A percentile compares a stretch with the other conserved stretches of the same genome.
These are phyloP conservation scores for Sceloporus tristichus DNA, from an alignment of 2,113 vertebrate species.

Conservation along the genomic window DNA sequence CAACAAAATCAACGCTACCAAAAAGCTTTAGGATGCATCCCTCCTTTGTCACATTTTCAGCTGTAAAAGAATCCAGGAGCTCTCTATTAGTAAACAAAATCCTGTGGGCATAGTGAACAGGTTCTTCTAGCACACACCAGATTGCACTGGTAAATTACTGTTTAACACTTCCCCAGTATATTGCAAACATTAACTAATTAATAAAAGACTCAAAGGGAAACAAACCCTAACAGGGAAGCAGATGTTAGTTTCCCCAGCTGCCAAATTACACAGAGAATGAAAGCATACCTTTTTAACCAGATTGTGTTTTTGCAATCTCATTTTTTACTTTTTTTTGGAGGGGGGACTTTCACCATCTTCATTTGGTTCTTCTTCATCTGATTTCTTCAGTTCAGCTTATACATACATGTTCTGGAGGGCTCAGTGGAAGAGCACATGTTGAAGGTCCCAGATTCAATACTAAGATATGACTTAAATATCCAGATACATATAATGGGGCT, in stretches of 20 bases:
- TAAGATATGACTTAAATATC: not conserved
- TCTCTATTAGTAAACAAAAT: conserved; percentile 48
- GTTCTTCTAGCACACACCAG: conserved; percentile 58
- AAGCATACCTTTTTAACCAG: not conserved
- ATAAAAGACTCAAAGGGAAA: conserved; percentile 55
- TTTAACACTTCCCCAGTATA: conserved; percentile 47
- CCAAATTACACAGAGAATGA: conserved; percentile 18
- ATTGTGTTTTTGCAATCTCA: not conserved
- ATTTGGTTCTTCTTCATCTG: not conserved
- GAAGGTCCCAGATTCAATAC: not conserved
- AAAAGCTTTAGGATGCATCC: not conserved
- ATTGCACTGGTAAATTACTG: conserved; percentile 66
- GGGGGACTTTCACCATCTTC: not conserved
- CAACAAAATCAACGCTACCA: not conserved
- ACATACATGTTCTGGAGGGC: too few relatives aligned
- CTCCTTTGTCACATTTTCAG: conserved; percentile 49
- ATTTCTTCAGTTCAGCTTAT: not conserved
- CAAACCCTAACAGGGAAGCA: conserved; percentile 41
- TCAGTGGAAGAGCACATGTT: not conserved
- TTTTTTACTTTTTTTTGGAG: not conserved
- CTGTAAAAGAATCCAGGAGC: conserved; percentile 55
- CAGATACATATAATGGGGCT: too few relatives aligned
- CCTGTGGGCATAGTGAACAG: conserved; percentile 49
- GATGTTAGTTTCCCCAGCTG: conserved; percentile 44
- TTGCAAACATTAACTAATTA: conserved; percentile 65